phyloP scores from a whole-genome alignment of 2,797 vertebrate species.

The Xerus rutilus region DNA sequence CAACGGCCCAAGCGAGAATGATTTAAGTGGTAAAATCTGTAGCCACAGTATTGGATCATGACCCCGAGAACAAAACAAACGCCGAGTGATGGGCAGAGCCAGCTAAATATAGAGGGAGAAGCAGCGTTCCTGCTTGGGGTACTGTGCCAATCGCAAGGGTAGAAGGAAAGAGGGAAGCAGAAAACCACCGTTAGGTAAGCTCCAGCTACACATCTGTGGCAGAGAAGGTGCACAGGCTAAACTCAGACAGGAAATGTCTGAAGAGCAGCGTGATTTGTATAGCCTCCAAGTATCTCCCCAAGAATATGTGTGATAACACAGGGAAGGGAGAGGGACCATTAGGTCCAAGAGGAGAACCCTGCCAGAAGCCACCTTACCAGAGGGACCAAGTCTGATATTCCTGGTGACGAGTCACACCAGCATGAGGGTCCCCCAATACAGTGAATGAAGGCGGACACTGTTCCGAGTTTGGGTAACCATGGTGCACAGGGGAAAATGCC shows the following conservation, averaged over 20 bases:
- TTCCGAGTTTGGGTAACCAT: neutral
- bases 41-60: no score
- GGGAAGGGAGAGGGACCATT: neutral
- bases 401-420: neutral
- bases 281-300: neutral
- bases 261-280: neutral
- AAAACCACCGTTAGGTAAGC: neutral
- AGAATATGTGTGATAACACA: no score
- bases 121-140: neutral
- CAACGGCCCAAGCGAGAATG: neutral
- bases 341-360: neutral
- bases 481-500: neutral
- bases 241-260: neutral
- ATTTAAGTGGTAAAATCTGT: neutral
- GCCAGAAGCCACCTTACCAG: neutral
- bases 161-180: neutral
- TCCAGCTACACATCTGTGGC: fast-evolving
- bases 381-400: neutral
- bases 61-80: neutral
- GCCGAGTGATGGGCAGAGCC: neutral
- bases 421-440: fast-evolving
- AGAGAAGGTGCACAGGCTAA: neutral
- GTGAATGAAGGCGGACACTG: neutral
- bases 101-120: neutral
- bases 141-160: neutral